Conservation (phyloP, 1,140 invertebrate species). For the Cryptotermes secundus region DNA sequence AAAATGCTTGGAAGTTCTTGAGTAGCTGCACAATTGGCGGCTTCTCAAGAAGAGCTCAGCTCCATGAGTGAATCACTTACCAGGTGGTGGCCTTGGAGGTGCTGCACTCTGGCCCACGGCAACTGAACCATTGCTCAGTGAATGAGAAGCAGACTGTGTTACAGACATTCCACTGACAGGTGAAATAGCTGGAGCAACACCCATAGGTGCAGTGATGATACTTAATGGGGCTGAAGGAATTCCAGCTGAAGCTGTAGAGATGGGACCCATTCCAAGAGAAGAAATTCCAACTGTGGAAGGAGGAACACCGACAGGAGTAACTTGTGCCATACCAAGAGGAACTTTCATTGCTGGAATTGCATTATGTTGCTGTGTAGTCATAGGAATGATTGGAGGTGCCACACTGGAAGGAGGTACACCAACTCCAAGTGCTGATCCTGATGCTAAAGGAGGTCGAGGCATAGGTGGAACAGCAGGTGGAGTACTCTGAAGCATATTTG, state of each 20-base stretch:
- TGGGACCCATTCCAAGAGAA: not conserved
- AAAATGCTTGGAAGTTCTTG: no score
- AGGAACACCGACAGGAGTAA: constrained; percentile 14
- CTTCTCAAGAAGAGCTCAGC: no score
- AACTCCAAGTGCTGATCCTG: constrained; percentile 37
- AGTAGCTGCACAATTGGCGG: no score
- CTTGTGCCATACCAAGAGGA: not conserved
- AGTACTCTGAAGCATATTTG: constrained; percentile 25
- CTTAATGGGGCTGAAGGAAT: constrained; percentile 29
- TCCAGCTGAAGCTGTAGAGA: constrained; percentile 30
- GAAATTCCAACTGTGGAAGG: not conserved
- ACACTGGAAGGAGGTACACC: no score
- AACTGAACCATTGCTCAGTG: constrained; percentile 33
- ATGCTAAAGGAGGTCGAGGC: constrained; percentile 34
- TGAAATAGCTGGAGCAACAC: constrained; percentile 40
- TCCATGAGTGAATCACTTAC: no score
- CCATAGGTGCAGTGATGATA: constrained; percentile 26
- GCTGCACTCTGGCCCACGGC: constrained; percentile 11
- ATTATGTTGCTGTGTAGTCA: not conserved
- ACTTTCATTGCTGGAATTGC: constrained; percentile 40
- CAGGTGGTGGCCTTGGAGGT: constrained; percentile 30
- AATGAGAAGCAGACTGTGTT: constrained; percentile 36
- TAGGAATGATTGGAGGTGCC: constrained; percentile 33
- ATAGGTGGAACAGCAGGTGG: constrained; percentile 35
- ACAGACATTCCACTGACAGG: not conserved